A percentile compares a stretch with the other conserved stretches of the same genome.
Evolutionary conservation across 2,797 vertebrate genomes (phyloP).

Genomic region (Helarctos malayanus): DNA sequence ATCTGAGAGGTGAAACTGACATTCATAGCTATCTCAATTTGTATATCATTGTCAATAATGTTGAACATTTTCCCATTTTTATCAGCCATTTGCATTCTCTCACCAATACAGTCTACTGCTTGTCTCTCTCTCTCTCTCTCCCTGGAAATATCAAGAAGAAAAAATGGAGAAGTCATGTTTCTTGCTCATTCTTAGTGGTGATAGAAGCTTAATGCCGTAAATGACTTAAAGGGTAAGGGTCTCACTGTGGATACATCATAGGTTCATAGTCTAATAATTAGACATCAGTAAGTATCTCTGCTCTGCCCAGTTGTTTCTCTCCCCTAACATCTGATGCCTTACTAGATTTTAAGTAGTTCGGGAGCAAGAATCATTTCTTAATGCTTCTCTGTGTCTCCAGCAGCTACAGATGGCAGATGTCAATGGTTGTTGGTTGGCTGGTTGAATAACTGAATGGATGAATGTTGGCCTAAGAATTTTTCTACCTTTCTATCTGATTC

Average conservation of each 20-base stretch:
- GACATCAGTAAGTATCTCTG: background rate
- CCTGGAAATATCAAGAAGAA: background rate
- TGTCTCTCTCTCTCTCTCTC: background rate
- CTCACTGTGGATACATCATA: background rate
- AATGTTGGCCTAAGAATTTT: slow-evolving; percentile 1
- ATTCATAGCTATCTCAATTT: background rate
- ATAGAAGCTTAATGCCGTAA: background rate
- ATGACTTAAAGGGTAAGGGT: background rate
- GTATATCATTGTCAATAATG: background rate
- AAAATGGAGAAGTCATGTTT: background rate
- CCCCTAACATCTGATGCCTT: background rate
- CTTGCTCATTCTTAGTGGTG: background rate
- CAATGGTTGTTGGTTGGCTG: background rate
- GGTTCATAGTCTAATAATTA: background rate
- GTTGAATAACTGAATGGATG: background rate
- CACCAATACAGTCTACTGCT: background rate
- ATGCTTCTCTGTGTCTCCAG: background rate
- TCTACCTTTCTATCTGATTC: background rate
- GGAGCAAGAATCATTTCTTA: background rate
- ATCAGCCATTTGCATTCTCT: background rate
- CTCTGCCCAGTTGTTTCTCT: background rate
- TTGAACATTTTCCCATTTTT: slow-evolving; percentile 24
- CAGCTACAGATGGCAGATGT: background rate
- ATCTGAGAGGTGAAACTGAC: background rate
- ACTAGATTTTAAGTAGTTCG: slow-evolving; percentile 14